Evolutionary conservation across 2,797 vertebrate genomes (phyloP).

Genomic region (Lates japonicus): DNA sequence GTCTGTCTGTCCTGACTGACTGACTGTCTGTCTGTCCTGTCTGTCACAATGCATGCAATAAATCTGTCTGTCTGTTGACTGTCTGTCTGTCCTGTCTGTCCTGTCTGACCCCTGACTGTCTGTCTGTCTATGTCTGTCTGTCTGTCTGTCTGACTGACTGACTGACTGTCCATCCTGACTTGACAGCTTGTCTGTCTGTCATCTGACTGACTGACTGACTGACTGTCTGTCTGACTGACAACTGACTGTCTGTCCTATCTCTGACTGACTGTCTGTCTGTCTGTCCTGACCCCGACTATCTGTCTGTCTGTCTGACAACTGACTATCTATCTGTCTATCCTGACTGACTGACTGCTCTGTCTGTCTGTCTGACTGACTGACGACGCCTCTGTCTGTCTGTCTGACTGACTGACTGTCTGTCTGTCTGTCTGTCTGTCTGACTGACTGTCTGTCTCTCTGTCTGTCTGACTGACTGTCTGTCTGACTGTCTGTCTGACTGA

Average conservation of each 20-base stretch:
- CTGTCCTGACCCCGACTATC: not conserved
- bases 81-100: not conserved
- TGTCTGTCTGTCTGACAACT: not conserved
- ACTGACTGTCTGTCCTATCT: too few species aligned
- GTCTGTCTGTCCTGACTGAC: too few species aligned
- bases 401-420: not conserved
- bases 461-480: not conserved
- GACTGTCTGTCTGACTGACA: not conserved
- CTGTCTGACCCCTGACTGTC: too few species aligned
- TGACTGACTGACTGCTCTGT: not conserved
- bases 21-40: too few species aligned
- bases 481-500: not conserved
- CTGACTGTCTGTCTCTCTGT: not conserved
- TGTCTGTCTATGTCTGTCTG: too few species aligned
- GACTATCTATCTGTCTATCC: too few species aligned
- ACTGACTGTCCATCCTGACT: too few species aligned
- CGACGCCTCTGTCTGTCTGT: too few species aligned
- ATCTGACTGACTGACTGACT: too few species aligned
- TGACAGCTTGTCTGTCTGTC: not conserved
- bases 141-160: not conserved
- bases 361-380: not conserved
- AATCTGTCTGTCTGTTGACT: not conserved
- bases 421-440: not conserved
- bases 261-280: too few species aligned
- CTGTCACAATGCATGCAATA: too few species aligned